Percentiles rank a stretch among this genome's conserved stretches.
Evolutionary conservation across 2,113 vertebrate genomes (phyloP).

Genomic region (Sciurus niger): DNA sequence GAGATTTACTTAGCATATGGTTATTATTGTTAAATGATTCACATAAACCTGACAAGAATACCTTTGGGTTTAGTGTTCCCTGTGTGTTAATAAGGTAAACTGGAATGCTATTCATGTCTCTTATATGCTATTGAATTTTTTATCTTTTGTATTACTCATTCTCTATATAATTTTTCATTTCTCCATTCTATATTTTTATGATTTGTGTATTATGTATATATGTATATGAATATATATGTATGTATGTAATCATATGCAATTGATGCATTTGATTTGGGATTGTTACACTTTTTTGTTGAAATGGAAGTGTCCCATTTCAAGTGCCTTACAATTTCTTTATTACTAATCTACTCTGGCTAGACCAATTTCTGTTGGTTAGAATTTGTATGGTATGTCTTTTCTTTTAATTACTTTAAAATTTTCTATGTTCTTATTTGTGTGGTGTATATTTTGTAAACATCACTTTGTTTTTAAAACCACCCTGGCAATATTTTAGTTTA

Average conservation of each 20-base stretch:
- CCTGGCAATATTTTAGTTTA: not conserved
- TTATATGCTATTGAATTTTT: not conserved
- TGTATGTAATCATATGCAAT: not conserved
- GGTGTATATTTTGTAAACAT: not conserved
- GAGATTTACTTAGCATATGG: not conserved
- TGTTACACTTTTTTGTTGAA: not conserved
- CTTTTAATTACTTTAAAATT: not conserved
- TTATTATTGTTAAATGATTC: not conserved
- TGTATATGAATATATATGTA: not conserved
- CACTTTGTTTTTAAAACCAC: constrained; percentile 2
- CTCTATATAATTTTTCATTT: not conserved
- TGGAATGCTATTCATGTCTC: not conserved
- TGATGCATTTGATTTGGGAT: not conserved
- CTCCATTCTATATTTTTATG: not conserved
- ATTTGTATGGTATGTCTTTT: not conserved
- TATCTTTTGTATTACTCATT: not conserved
- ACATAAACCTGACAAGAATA: not conserved
- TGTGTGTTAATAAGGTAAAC: not conserved
- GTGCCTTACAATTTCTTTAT: not conserved
- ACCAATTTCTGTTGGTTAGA: not conserved
- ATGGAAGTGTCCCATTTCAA: not conserved
- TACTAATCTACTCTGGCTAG: not conserved
- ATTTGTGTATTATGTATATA: not conserved
- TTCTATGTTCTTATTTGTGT: not conserved
- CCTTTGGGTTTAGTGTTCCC: not conserved